Conservation (phyloP, 2,797 vertebrate species). For the Jordanella pulchra region DNA sequence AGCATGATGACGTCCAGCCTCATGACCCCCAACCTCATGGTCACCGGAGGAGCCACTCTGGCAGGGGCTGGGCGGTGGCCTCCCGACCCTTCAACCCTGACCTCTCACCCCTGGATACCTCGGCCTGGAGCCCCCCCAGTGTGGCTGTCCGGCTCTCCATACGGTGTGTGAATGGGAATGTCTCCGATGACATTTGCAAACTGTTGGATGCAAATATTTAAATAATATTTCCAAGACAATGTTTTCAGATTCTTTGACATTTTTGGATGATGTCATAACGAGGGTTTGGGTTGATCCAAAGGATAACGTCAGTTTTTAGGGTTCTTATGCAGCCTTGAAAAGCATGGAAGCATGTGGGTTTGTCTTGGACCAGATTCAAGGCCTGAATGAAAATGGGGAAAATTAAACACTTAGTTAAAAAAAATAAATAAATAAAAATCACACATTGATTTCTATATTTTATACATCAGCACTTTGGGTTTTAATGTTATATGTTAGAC, state of each 20-base stretch:
- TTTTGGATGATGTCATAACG: not conserved
- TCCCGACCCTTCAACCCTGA: slow-evolving; percentile 88
- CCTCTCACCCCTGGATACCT: slow-evolving; percentile 91
- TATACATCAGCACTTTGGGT: too few relatives aligned
- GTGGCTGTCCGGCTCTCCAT: slow-evolving; percentile 92
- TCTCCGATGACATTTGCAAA: not conserved
- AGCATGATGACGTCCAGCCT: slow-evolving; percentile 75
- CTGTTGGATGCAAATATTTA: not conserved
- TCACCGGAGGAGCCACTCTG: slow-evolving; percentile 89
- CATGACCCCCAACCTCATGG: slow-evolving; percentile 85
- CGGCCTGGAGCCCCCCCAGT: slow-evolving; percentile 89
- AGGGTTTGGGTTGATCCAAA: not conserved
- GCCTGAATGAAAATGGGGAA: too few relatives aligned
- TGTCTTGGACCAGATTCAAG: too few relatives aligned
- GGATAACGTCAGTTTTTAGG: not conserved
- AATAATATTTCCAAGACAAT: slow-evolving; percentile 1
- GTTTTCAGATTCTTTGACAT: not conserved
- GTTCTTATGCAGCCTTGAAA: not conserved
- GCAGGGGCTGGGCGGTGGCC: slow-evolving; percentile 88
- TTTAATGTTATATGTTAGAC: too few relatives aligned
- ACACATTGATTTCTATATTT: too few relatives aligned
- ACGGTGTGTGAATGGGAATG: slow-evolving; percentile 78
- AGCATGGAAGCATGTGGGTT: not conserved
- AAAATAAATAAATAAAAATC: too few relatives aligned
- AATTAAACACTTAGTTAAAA: too few relatives aligned